Evolutionary conservation across 2,888 invertebrate genomes (phyloP).

Genomic region (Calameuta filiformis): DNA sequence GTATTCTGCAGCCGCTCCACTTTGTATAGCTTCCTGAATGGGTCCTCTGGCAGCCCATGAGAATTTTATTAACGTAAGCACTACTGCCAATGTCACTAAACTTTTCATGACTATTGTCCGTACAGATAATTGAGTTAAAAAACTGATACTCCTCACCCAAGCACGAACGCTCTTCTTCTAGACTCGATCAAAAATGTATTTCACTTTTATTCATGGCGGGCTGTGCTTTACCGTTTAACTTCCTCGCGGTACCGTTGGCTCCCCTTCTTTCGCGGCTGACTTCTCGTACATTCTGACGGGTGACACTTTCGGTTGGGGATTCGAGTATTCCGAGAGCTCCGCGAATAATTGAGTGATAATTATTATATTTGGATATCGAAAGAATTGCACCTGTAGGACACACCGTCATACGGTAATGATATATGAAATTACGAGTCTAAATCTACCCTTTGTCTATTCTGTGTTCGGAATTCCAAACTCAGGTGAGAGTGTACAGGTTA

Average conservation of each 20-base stretch:
- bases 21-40: conserved; percentile 60
- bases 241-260: not conserved
- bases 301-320: not conserved
- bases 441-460: not conserved
- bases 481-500: not conserved
- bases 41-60: conserved; percentile 41
- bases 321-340: not conserved
- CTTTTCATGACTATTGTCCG: not conserved
- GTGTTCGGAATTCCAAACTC: not conserved
- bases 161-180: not conserved
- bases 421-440: not conserved
- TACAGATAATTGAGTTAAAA: not conserved
- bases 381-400: not conserved
- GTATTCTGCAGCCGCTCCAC: conserved; percentile 68
- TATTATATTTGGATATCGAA: not conserved
- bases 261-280: not conserved
- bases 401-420: not conserved
- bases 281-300: not conserved
- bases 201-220: conserved; percentile 5
- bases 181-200: not conserved
- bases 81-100: not conserved
- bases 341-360: not conserved
- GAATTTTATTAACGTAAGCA: not conserved
- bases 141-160: not conserved
- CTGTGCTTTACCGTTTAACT: not conserved